phyloP scores from a whole-genome alignment of 2,797 vertebrate species.

The Enteromius afrohamiltoni region DNA sequence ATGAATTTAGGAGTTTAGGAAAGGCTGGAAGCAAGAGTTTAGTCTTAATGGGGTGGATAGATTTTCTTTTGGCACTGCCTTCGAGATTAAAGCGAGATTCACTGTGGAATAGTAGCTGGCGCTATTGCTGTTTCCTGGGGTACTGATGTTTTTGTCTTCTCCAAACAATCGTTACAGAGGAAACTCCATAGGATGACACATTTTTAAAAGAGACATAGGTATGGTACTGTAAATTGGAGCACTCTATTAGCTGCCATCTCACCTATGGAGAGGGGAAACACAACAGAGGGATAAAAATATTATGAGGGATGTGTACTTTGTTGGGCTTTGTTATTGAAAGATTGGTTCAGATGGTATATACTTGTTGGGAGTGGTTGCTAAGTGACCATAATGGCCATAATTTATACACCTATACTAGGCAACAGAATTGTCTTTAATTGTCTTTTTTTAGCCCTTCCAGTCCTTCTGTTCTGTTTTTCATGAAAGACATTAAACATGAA shows the following conservation, averaged over 20 bases:
- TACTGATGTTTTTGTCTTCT: conserved; percentile 15
- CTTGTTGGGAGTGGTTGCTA: conserved; percentile 22
- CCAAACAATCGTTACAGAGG: neutral
- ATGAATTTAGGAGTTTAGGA: conserved; percentile 42
- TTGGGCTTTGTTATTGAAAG: neutral
- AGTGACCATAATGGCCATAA: conserved; percentile 26
- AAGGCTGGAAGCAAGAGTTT: conserved; percentile 7
- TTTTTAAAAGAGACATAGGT: conserved; percentile 16
- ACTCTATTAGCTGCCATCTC: conserved; percentile 6
- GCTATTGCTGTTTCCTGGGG: conserved; percentile 3
- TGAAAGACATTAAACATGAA: neutral
- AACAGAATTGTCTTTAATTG: neutral
- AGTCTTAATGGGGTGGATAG: conserved; percentile 1
- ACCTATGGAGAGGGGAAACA: neutral
- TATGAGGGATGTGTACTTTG: neutral
- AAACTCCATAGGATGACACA: neutral
- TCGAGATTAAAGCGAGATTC: conserved; percentile 20
- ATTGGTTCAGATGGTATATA: conserved; percentile 3
- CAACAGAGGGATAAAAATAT: neutral
- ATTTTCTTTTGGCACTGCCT: conserved; percentile 24
- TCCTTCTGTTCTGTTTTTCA: neutral
- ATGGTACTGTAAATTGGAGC: neutral
- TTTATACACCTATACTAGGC: conserved; percentile 27
- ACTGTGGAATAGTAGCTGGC: neutral
- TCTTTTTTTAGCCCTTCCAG: neutral